Base-by-base conservation (phyloP, 2,888 invertebrate species). In the Venustoraphidia nigricollis region DNA sequence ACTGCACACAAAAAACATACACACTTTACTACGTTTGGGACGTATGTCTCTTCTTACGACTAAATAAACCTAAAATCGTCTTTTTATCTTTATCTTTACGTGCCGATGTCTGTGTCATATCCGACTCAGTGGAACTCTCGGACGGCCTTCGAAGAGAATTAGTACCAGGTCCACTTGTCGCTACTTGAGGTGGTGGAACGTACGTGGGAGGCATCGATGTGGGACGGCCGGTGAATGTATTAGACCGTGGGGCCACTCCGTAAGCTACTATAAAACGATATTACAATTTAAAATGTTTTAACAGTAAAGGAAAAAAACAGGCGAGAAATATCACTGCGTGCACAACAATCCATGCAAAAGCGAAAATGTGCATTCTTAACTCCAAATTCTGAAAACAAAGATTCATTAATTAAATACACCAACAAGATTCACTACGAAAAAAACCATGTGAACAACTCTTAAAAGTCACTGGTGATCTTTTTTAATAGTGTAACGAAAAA, bases 11-110 rank as follows among this genome's bases (percentile, higher is more conserved):
- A 27, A 27, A 27, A 27, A 27, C 3, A 27, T 27, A 27, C 6
- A 27, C 27, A 27, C 27, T 38, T 47, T 52, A 49, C 52, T 54
- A 73, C 72, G 72, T 73, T 57, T 75, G 73, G 56, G 75, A 74
- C 55, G 70, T 72, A 2, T 72, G 73, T 49, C 74, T 60, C 59
- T 75, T 74, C 56, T 65, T 66, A 48, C 74, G 67, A 54, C 73
- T 72, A 63, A 77, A 77, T n/a, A 77, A 67, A 34, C 74, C 74
- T 57, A 77, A 73, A 35, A 76, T 70, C 3, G 76, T 74, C 36
- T 76, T 76, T 62, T 73, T 75, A 60, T 76, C 76, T 48, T 74
- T 73, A 57, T 75, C 72, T 47, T 73, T 73, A 50, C 68, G 70
- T 5, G 68, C 62, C 37, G 68, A 27, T 27, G 27, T 27, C 44